Conservation (phyloP, 2,888 invertebrate species). For the Morpho deidamia region DNA sequence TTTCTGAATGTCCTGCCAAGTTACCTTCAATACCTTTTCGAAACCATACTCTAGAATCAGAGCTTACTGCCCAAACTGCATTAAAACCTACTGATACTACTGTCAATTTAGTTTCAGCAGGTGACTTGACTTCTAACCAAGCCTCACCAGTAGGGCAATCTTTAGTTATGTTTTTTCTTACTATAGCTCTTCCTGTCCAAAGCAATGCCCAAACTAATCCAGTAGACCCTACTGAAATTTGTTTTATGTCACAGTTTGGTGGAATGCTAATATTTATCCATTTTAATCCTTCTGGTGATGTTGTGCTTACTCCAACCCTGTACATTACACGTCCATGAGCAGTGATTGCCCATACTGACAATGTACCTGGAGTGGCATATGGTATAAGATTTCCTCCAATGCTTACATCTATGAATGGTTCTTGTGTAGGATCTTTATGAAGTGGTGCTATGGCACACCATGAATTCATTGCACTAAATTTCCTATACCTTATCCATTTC, state of each 20-base stretch:
- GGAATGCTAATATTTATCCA: conserved; percentile 90
- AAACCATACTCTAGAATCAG: conserved; percentile 92
- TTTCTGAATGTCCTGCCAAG: conserved; percentile 84
- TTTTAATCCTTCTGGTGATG: conserved; percentile 90
- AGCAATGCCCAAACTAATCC: conserved; percentile 93
- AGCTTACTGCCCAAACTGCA: conserved; percentile 88
- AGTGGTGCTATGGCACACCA: conserved; percentile 95
- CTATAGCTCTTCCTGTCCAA: conserved; percentile 89
- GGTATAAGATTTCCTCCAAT: conserved; percentile 91
- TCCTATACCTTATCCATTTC: conserved; percentile 92
- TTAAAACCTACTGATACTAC: conserved; percentile 91
- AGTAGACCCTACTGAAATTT: conserved; percentile 90
- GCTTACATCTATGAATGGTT: conserved; percentile 94
- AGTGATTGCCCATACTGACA: conserved; percentile 95
- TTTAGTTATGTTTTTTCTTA: conserved; percentile 90
- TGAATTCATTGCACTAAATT: conserved; percentile 92
- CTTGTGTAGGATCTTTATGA: conserved; percentile 93
- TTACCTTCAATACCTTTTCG: conserved; percentile 85
- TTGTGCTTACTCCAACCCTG: conserved; percentile 85
- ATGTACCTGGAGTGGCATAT: conserved; percentile 84
- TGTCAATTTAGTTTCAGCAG: conserved; percentile 82
- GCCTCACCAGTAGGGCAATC: conserved; percentile 83
- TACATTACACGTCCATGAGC: conserved; percentile 94
- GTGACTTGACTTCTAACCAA: conserved; percentile 90
- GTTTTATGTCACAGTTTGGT: conserved; percentile 88